Base-by-base conservation (phyloP, 2,888 invertebrate species). In the Tineola bisselliella region DNA sequence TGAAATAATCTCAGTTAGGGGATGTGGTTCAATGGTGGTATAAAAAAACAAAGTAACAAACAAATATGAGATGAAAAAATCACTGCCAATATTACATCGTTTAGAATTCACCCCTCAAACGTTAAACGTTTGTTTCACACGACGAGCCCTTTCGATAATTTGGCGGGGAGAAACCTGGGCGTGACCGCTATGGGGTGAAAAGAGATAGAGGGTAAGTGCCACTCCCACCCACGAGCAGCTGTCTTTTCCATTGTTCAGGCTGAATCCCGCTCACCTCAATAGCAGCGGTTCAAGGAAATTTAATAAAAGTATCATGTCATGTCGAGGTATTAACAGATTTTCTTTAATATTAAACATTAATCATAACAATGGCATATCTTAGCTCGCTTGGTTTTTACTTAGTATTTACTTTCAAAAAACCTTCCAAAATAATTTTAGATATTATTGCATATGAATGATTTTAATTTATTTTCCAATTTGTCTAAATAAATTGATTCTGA, bases 21-120 rank as follows among this genome's bases (percentile, higher is more conserved):
- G 68, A 68, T 63, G 62, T 61, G 63, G 67, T 68, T 68, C 64
- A 63, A 69, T 66, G 64, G 68, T 67, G 69, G 69, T 67, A 64
- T 66, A 69, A 38, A 38, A 10, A 74, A 71, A 73, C 38, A 38
- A 38, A 2, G n/a, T 48, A 48, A 48, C 48, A 76, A 82, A 43
- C 25, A 44, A 60, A 60, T 74, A 72, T 70, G 69, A 75, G 70
- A 74, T 70, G 72, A 77, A 81, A 79, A 80, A 82, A 80, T 77
- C 78, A 72, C 73, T 68, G 75, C 75, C 76, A 76, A 79, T 76
- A 75, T 71, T 69, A 72, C 74, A 77, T 79, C 80, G 77, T 81
- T 75, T 71, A 63, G 62, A 65, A 68, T 70, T 73, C 75, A 74
- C 82, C 84, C 84, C 76, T 79, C 73, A 69, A 19, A 25, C 64